These are phyloP conservation scores for Heliocidaris erythrogramma DNA, from an alignment of 35 echinoderm and acorn worm genomes.

Conservation along the genomic window DNA sequence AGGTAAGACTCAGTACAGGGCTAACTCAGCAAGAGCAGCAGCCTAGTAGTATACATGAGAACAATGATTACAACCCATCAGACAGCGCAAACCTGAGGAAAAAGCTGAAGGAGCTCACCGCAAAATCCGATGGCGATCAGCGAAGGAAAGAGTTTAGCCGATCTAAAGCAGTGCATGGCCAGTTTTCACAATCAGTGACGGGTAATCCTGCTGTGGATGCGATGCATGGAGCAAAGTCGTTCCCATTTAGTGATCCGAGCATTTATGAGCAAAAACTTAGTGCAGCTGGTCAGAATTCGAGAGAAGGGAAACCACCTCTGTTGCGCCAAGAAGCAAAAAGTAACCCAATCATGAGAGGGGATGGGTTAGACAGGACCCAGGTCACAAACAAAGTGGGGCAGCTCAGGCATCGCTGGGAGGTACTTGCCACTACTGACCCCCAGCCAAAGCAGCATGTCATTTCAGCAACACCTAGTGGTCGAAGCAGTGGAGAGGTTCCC, in stretches of 20 bases:
- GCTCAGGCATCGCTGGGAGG: conserved; percentile 25
- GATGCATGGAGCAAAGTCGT: background rate
- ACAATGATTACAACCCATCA: background rate
- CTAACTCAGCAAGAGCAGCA: background rate
- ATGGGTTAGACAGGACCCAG: background rate
- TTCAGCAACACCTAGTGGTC: background rate
- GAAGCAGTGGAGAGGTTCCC: background rate
- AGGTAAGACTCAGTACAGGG: conserved; percentile 10
- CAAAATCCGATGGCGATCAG: background rate
- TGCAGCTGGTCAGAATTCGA: background rate
- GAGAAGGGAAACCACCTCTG: background rate
- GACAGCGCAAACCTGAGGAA: background rate
- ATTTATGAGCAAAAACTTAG: background rate
- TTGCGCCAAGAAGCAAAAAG: background rate
- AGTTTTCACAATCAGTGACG: background rate
- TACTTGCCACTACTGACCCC: background rate
- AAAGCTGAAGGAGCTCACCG: background rate
- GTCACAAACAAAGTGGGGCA: background rate
- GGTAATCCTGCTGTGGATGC: background rate
- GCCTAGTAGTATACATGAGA: background rate
- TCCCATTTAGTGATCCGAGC: background rate
- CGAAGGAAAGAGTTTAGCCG: background rate
- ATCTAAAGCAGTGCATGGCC: background rate
- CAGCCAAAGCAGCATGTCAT: background rate
- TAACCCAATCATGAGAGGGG: background rate